phyloP scores from a whole-genome alignment of 2,113 vertebrate genomes.

The Labrus mixtus region DNA sequence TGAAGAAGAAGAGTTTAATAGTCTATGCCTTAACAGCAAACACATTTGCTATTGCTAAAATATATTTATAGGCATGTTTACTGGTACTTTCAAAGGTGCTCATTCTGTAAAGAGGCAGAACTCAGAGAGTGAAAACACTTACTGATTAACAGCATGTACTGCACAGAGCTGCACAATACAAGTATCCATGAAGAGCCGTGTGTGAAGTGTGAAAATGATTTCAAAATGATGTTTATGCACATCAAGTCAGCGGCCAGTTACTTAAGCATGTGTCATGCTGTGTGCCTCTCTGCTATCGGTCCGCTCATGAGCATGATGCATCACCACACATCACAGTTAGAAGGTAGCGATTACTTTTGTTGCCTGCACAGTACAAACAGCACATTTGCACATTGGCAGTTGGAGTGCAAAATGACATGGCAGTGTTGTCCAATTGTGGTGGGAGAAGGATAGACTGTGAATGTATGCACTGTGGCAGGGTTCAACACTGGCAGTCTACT shows the following conservation, averaged over 20 bases:
- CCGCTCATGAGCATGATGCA: slow-evolving; percentile 7
- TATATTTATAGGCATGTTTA: not conserved
- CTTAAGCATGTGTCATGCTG: slow-evolving; percentile 17
- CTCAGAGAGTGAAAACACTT: not conserved
- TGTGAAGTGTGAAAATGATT: slow-evolving; percentile 31
- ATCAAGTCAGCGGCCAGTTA: slow-evolving; percentile 17
- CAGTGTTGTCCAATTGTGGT: not conserved
- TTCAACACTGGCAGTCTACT: too few species aligned
- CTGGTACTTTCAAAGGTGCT: slow-evolving; percentile 4
- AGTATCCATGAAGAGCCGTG: slow-evolving; percentile 14
- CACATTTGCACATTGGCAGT: not conserved
- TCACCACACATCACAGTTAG: not conserved
- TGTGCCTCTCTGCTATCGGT: slow-evolving; percentile 10
- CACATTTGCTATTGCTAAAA: too few species aligned
- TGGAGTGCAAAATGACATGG: slow-evolving; percentile 6
- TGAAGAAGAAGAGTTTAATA: slow-evolving; percentile 31
- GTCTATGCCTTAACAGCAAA: slow-evolving; percentile 10
- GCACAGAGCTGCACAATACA: not conserved
- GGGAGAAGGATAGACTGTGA: not conserved
- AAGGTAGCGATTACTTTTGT: slow-evolving; percentile 13
- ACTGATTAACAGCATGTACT: slow-evolving; percentile 1
- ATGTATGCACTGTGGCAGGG: too few species aligned
- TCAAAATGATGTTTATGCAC: slow-evolving; percentile 28
- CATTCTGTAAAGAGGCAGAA: not conserved
- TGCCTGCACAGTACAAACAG: not conserved